Percentiles rank a stretch among this genome's conserved stretches.
Conservation (phyloP, 2,113 vertebrate species). For the Ptilorrhoa leucosticta region DNA sequence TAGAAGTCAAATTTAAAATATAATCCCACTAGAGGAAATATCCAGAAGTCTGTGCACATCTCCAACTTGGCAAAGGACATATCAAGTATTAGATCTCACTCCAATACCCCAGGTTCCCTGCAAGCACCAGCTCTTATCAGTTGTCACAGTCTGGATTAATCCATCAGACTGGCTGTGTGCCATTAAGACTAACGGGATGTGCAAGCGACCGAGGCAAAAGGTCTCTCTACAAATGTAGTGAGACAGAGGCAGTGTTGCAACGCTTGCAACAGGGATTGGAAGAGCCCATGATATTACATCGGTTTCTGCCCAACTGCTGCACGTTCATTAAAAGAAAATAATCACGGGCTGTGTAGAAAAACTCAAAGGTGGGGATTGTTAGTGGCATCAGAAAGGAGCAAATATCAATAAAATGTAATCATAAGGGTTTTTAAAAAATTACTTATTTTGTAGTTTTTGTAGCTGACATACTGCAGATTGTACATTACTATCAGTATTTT, state of each 20-base stretch:
- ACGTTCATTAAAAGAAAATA: background rate
- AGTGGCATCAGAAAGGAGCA: background rate
- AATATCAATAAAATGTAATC: background rate
- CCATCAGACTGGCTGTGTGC: rapidly evolving
- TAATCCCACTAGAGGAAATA: background rate
- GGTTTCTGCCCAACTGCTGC: background rate
- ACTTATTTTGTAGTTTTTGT: background rate
- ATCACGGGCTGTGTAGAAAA: background rate
- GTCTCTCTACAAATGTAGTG: background rate
- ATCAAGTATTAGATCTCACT: background rate
- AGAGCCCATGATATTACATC: background rate
- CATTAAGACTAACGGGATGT: background rate
- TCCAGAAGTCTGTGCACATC: background rate
- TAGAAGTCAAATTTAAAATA: background rate
- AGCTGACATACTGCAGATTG: background rate
- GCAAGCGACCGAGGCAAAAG: background rate
- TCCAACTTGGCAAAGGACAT: background rate
- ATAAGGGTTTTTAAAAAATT: rapidly evolving
- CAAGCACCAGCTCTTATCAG: background rate
- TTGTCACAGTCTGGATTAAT: background rate
- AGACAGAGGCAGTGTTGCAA: background rate
- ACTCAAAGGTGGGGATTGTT: background rate
- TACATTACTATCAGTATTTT: background rate
- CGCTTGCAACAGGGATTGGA: background rate
- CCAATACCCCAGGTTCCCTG: background rate